phyloP scores from a whole-genome alignment of 2,888 invertebrate genomes.

The Lepidonotus clava region DNA sequence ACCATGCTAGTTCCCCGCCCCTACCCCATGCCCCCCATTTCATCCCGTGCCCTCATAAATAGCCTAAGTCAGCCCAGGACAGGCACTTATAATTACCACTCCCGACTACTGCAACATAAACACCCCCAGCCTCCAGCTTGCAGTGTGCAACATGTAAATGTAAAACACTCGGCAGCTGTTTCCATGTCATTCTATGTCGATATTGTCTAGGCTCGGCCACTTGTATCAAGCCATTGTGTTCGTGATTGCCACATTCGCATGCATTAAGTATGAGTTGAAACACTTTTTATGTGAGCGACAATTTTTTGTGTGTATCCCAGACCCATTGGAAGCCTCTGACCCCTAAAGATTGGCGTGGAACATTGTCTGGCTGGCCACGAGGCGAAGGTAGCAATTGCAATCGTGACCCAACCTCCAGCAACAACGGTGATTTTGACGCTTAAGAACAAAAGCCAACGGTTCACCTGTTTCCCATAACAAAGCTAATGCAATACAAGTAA shows the following conservation, averaged over 20 bases:
- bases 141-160: not conserved
- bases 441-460: not conserved
- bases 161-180: not conserved
- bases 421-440: not conserved
- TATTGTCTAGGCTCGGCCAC: not conserved
- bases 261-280: constrained; percentile 9
- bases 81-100: not conserved
- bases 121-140: not conserved
- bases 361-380: too few relatives aligned
- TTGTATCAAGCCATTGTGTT: not conserved
- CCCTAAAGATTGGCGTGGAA: too few relatives aligned
- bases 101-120: not conserved
- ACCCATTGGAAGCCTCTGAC: not conserved
- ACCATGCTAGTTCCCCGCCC: not conserved
- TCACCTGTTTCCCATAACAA: not conserved
- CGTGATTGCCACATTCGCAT: constrained; percentile 28
- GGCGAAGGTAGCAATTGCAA: too few relatives aligned
- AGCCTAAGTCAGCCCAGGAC: not conserved
- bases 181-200: constrained; percentile 5
- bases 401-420: too few relatives aligned
- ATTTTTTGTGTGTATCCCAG: not conserved
- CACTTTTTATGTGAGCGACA: not conserved
- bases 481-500: too few relatives aligned
- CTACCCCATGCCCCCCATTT: not conserved
- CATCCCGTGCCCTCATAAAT: too few relatives aligned